Evolutionary conservation across 2,113 vertebrate species (phyloP).

Genomic region (Eonycteris spelaea): DNA sequence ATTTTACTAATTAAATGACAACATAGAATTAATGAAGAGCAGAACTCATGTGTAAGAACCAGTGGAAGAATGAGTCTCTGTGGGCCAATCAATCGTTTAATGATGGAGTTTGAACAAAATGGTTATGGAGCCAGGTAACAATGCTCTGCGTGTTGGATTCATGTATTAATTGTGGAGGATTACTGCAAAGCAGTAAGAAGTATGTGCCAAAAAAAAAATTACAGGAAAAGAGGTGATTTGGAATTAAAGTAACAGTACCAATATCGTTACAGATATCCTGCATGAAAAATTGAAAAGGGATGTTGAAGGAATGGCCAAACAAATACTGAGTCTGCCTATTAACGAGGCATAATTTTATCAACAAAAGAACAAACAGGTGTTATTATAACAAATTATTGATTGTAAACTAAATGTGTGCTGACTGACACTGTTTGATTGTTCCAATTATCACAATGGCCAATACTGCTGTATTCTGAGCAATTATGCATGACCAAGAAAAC

Average conservation of each 20-base stretch:
- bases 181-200: background rate
- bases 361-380: constrained; percentile 14
- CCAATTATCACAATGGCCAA: background rate
- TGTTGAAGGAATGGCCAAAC: background rate
- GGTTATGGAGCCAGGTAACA: background rate
- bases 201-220: background rate
- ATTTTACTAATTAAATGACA: constrained; percentile 5
- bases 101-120: background rate
- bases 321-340: background rate
- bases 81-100: background rate
- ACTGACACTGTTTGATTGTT: background rate
- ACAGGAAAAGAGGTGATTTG: background rate
- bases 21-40: background rate
- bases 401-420: background rate
- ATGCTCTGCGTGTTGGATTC: background rate
- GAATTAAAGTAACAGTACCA: constrained; percentile 1
- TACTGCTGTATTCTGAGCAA: background rate
- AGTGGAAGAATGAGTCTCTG: background rate
- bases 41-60: background rate
- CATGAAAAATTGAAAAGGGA: background rate
- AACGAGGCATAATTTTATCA: background rate
- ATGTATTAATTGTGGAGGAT: background rate
- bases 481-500: background rate
- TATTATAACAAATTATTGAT: background rate
- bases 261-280: background rate